These are phyloP conservation scores for Drosophila mercatorum DNA, from an alignment of 2,888 invertebrate species.

Conservation along the genomic window DNA sequence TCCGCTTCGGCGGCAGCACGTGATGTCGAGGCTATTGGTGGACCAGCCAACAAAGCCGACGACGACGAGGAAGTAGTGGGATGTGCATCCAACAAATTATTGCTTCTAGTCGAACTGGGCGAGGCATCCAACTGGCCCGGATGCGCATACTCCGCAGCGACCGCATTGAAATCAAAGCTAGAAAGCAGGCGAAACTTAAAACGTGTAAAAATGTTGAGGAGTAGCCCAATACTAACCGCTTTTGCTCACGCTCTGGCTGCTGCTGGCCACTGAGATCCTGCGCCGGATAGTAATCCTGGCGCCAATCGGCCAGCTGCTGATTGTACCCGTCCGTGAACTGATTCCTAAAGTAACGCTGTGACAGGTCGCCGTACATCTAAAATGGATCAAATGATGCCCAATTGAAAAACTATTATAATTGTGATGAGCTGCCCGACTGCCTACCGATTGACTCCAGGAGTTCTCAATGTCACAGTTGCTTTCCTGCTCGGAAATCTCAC, in stretches of 20 bases:
- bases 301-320: slow-evolving; percentile 80
- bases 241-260: slow-evolving; percentile 53
- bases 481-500: slow-evolving; percentile 94
- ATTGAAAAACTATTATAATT: background rate
- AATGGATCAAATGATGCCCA: background rate
- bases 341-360: slow-evolving; percentile 81
- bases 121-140: slow-evolving; percentile 44
- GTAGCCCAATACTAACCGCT: slow-evolving; percentile 65
- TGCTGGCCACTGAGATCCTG: slow-evolving; percentile 81
- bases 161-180: slow-evolving; percentile 65
- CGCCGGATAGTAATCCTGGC: slow-evolving; percentile 81
- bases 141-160: slow-evolving; percentile 55
- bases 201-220: background rate
- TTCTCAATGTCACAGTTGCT: slow-evolving; percentile 92
- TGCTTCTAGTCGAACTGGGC: slow-evolving; percentile 39
- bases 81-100: slow-evolving; percentile 53
- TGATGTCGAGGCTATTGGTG: slow-evolving; percentile 75
- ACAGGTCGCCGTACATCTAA: slow-evolving; percentile 83
- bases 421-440: background rate
- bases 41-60: slow-evolving; percentile 79
- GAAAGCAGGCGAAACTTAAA: background rate
- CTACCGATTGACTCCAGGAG: slow-evolving; percentile 89
- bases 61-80: slow-evolving; percentile 70
- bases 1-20: slow-evolving; percentile 63
- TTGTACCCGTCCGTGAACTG: slow-evolving; percentile 77